A percentile compares a stretch with the other conserved stretches of the same genome.
These are phyloP conservation scores for Heliconius erato DNA, from an alignment of 2,888 invertebrate species.

Conservation along the genomic window DNA sequence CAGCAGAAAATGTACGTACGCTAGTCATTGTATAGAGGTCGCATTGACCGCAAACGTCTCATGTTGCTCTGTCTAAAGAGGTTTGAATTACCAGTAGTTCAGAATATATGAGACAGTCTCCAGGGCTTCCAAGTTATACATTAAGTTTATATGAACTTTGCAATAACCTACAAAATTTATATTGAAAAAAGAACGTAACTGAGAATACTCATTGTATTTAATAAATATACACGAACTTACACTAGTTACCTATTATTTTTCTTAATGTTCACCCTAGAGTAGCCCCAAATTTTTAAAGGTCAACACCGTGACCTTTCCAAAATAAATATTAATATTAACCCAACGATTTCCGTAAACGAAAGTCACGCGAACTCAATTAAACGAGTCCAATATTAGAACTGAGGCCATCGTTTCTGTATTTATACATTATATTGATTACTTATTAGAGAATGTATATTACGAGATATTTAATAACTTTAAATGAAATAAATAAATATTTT, in stretches of 20 bases:
- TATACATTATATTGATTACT: background rate
- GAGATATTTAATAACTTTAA: background rate
- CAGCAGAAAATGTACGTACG: slow-evolving; percentile 54
- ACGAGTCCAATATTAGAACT: slow-evolving; percentile 35
- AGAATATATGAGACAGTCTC: slow-evolving; percentile 60
- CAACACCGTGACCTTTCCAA: slow-evolving; percentile 31
- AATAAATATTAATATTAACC: slow-evolving; percentile 38
- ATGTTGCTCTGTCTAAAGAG: slow-evolving; percentile 50
- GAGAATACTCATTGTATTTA: background rate
- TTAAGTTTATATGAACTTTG: background rate
- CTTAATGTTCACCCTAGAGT: background rate
- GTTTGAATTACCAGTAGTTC: slow-evolving; percentile 46
- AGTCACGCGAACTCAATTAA: slow-evolving; percentile 50
- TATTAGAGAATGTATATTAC: background rate
- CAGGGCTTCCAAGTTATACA: slow-evolving; percentile 32
- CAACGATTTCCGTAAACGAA: slow-evolving; percentile 45
- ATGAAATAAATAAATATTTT: background rate
- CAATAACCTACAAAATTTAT: background rate
- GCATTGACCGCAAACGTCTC: slow-evolving; percentile 50
- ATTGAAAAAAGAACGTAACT: background rate
- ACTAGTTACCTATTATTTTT: background rate
- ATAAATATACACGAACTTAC: background rate
- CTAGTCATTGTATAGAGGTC: slow-evolving; percentile 53
- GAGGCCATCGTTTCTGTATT: slow-evolving; percentile 15
- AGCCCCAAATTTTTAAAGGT: slow-evolving; percentile 18